phyloP scores from a whole-genome alignment of 2,797 vertebrate species.

The Poecile montanus region DNA sequence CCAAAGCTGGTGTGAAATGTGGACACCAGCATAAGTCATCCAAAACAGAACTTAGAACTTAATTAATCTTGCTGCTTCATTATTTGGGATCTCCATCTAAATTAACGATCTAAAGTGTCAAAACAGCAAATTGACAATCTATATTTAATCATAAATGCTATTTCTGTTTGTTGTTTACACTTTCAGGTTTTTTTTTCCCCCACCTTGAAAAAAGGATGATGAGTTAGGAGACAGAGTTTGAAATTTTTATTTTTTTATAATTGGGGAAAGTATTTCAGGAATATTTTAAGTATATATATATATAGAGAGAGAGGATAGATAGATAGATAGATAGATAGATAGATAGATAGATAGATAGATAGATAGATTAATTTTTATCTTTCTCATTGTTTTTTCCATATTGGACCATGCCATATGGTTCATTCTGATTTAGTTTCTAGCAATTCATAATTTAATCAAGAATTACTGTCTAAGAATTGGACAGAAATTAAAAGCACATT shows the following conservation, averaged over 20 bases:
- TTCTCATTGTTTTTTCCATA: not conserved
- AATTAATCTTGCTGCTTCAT: not conserved
- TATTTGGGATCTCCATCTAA: not conserved
- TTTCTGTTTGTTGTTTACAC: not conserved
- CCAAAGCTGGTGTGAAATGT: not conserved
- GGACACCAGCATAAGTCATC: not conserved
- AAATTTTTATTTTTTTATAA: not conserved
- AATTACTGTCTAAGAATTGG: not conserved
- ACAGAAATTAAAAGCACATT: not conserved
- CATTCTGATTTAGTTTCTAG: not conserved
- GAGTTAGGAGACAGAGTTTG: not conserved
- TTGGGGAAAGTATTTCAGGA: not conserved
- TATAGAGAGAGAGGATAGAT: too few relatives aligned
- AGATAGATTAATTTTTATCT: not conserved
- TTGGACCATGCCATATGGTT: not conserved
- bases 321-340: too few relatives aligned
- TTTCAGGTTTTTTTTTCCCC: not conserved
- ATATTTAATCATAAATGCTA: not conserved
- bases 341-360: too few relatives aligned
- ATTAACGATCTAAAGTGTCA: not conserved
- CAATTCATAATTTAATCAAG: not conserved
- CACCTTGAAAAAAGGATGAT: not conserved
- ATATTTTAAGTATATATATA: not conserved
- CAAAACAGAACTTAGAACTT: not conserved
- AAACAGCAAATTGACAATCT: not conserved